These are phyloP conservation scores for Dicentrarchus labrax DNA, from an alignment of 2,113 vertebrate species.

Conservation along the genomic window DNA sequence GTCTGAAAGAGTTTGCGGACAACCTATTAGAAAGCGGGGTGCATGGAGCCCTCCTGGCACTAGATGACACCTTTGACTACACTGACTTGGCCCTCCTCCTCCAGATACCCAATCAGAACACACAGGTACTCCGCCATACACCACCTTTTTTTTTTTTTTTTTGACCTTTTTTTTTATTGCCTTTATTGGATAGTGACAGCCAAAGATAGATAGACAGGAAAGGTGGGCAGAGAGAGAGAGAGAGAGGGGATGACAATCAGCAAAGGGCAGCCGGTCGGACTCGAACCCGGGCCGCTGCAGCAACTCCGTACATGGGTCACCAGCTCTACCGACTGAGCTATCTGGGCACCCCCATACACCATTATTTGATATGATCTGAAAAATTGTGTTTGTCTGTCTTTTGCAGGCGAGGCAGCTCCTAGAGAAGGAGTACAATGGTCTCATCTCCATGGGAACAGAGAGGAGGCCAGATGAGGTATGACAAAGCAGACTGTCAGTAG, in stretches of 20 bases:
- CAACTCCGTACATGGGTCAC: too few relatives aligned
- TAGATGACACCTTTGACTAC: conserved; percentile 96
- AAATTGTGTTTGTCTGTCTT: background rate
- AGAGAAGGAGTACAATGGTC: conserved; percentile 93
- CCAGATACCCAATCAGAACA: conserved; percentile 95
- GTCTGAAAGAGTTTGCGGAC: conserved; percentile 93
- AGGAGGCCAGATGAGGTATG: conserved; percentile 92
- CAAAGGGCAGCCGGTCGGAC: too few relatives aligned
- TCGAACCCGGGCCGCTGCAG: too few relatives aligned
- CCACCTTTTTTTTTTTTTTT: too few relatives aligned
- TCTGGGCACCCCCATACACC: too few relatives aligned
- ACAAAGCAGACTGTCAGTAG: conserved; percentile 29
- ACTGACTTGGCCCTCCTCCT: conserved; percentile 92
- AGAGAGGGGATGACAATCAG: too few relatives aligned
- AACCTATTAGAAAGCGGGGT: conserved; percentile 94
- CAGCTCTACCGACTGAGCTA: too few relatives aligned
- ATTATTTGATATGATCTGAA: too few relatives aligned
- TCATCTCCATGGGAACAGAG: conserved; percentile 93
- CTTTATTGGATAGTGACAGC: too few relatives aligned
- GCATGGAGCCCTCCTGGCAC: conserved; percentile 91
- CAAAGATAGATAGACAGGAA: too few relatives aligned
- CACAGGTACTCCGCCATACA: conserved; percentile 83
- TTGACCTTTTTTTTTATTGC: too few relatives aligned
- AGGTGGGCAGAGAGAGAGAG: too few relatives aligned
- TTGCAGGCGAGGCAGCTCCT: conserved; percentile 91